phyloP scores from a whole-genome alignment of 2,797 vertebrate species.

The Enoplosus armatus region DNA sequence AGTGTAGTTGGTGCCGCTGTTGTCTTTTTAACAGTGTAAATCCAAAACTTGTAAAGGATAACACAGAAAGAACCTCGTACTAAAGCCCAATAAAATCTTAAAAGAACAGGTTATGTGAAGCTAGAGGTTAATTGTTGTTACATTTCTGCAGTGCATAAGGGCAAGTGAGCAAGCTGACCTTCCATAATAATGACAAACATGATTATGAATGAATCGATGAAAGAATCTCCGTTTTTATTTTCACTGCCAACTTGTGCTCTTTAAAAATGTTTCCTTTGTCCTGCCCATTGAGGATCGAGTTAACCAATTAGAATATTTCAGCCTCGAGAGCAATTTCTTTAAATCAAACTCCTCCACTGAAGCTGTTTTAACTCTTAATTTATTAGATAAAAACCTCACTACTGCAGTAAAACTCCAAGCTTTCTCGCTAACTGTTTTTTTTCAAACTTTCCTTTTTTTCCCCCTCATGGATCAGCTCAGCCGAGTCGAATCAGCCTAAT shows the following conservation, averaged over 20 bases:
- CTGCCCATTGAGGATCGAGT: slow-evolving; percentile 15
- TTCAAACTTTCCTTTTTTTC: slow-evolving; percentile 31
- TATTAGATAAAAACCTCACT: slow-evolving; percentile 33
- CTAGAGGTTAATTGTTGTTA: not conserved
- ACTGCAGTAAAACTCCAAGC: slow-evolving; percentile 35
- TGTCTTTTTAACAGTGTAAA: slow-evolving; percentile 4
- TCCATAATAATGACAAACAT: slow-evolving; percentile 13
- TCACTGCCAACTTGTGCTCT: slow-evolving; percentile 60
- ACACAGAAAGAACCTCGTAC: not conserved
- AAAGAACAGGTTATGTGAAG: not conserved
- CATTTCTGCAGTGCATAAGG: slow-evolving; percentile 33
- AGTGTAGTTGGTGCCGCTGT: not conserved
- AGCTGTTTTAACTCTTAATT: slow-evolving; percentile 9
- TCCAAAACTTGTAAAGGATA: not conserved
- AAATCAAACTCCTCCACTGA: slow-evolving; percentile 25
- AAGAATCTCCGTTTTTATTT: slow-evolving; percentile 9
- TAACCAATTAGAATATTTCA: slow-evolving; percentile 34
- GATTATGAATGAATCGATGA: slow-evolving; percentile 17
- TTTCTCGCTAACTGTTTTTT: slow-evolving; percentile 34
- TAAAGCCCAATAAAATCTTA: not conserved
- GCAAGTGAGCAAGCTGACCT: slow-evolving; percentile 13
- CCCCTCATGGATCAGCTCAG: slow-evolving; percentile 47
- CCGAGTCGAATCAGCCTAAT: slow-evolving; percentile 46
- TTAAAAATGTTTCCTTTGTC: slow-evolving; percentile 37
- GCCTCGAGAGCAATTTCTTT: slow-evolving; percentile 27